Percentiles rank a stretch among this genome's conserved stretches.
Evolutionary conservation across 2,888 invertebrate species (phyloP).

Genomic region (Campoplex capitator): DNA sequence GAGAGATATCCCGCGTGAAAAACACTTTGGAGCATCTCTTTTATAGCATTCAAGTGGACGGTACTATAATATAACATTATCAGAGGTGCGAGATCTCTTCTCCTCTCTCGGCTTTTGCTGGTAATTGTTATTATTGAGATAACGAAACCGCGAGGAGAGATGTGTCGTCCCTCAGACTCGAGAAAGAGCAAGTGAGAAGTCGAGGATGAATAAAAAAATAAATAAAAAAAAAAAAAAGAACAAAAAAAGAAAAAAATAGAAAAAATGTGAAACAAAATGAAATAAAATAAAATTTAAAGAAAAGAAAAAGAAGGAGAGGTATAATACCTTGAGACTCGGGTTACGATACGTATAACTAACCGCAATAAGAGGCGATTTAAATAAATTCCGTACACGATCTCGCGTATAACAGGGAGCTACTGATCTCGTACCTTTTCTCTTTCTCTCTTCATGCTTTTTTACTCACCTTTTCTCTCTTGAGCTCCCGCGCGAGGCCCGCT

Average conservation of each 20-base stretch:
- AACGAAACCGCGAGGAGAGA: slow-evolving; percentile 59
- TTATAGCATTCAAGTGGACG: slow-evolving; percentile 65
- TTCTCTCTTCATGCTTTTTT: slow-evolving; percentile 12
- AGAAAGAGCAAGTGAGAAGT: slow-evolving; percentile 30
- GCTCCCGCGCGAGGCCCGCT: slow-evolving; percentile 9
- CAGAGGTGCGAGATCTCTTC: slow-evolving; percentile 72
- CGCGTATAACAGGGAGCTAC: slow-evolving; percentile 74
- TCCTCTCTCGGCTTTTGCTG: slow-evolving; percentile 46
- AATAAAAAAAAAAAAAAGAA: slow-evolving; percentile 2
- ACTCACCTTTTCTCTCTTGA: background rate
- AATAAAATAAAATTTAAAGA: slow-evolving; percentile 12
- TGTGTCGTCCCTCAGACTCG: slow-evolving; percentile 19
- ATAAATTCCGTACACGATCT: slow-evolving; percentile 74
- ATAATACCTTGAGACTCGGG: slow-evolving; percentile 52
- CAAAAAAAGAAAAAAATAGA: background rate
- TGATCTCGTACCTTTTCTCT: slow-evolving; percentile 54
- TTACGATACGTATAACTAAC: slow-evolving; percentile 74
- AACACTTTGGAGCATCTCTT: slow-evolving; percentile 63
- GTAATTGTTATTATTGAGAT: slow-evolving; percentile 77
- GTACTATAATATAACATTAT: slow-evolving; percentile 72
- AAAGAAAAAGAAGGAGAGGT: slow-evolving; percentile 7
- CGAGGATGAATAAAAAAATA: slow-evolving; percentile 6
- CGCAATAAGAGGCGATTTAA: slow-evolving; percentile 74
- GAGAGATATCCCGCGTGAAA: slow-evolving; percentile 49
- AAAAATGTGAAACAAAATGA: slow-evolving; percentile 1